Percentiles rank a stretch among this genome's conserved stretches.
Evolutionary conservation across 37 sponge, comb jelly and placozoan genomes (phyloP).

Genomic region (Halichondria panicea): DNA sequence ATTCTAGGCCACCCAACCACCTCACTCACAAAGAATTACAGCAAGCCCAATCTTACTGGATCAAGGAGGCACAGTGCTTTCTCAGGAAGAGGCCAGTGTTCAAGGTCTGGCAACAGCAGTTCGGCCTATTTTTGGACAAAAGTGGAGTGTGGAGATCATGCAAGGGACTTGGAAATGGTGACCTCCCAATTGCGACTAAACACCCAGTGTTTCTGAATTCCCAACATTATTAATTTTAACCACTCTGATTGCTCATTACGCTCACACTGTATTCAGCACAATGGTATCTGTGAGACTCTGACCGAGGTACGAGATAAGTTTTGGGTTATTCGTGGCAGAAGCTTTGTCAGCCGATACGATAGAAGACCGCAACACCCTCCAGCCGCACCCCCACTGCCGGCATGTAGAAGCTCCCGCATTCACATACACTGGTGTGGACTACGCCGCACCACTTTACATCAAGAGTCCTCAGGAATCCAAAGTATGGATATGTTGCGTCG

Average conservation of each 20-base stretch:
- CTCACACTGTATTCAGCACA: conserved; percentile 1
- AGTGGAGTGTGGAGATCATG: neutral
- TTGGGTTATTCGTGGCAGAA: conserved; percentile 9
- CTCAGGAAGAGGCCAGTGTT: neutral
- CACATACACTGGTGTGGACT: conserved; percentile 2
- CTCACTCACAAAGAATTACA: neutral
- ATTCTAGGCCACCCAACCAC: neutral
- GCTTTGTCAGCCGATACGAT: conserved; percentile 4
- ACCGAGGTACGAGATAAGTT: neutral
- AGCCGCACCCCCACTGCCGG: conserved; percentile 9
- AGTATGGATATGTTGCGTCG: conserved; percentile 10
- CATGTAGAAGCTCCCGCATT: conserved; percentile 14
- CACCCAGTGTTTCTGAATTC: conserved; percentile 1
- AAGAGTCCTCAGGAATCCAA: neutral
- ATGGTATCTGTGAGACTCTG: neutral
- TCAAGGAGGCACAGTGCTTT: neutral
- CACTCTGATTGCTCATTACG: neutral
- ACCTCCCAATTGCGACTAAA: neutral
- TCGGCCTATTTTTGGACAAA: neutral
- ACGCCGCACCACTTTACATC: conserved; percentile 12
- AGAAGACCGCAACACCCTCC: neutral
- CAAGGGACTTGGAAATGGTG: neutral
- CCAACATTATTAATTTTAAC: conserved; percentile 5
- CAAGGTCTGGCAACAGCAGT: neutral
- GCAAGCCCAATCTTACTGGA: conserved; percentile 13